Conservation (phyloP, 2,797 vertebrate genomes). For the Lophotriccus pileatus region DNA sequence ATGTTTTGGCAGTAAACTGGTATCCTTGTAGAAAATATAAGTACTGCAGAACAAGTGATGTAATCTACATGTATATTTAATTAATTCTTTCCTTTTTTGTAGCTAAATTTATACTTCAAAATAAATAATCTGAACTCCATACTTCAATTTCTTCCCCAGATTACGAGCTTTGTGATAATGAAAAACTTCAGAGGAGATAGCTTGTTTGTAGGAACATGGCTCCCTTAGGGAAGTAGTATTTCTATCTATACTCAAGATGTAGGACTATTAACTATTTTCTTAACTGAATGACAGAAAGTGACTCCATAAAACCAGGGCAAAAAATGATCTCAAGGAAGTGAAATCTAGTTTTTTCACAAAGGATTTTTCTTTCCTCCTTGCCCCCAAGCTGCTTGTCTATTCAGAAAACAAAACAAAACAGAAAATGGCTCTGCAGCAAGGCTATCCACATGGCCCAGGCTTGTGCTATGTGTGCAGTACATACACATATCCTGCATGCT, state of each 20-base stretch:
- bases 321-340: neutral
- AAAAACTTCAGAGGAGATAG: neutral
- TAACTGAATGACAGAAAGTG: neutral
- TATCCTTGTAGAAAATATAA: conserved; percentile 57
- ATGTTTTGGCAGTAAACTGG: conserved; percentile 52
- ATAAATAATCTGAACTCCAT: conserved; percentile 21
- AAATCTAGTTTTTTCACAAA: neutral
- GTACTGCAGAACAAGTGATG: conserved; percentile 40
- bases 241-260: neutral
- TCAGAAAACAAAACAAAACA: neutral
- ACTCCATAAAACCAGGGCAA: neutral
- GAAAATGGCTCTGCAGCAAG: neutral
- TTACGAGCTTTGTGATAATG: neutral
- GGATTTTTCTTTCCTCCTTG: neutral
- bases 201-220: neutral
- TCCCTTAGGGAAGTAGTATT: neutral
- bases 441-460: neutral
- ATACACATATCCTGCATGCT: neutral
- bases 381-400: neutral
- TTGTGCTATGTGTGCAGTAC: neutral
- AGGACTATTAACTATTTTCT: neutral
- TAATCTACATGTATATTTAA: conserved; percentile 38
- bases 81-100: neutral
- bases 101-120: neutral
- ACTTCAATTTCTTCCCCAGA: neutral